A percentile compares a stretch with the other conserved stretches of the same genome.
Conservation (phyloP, 1,140 invertebrate genomes). For the Atopsyche davidsoni region DNA sequence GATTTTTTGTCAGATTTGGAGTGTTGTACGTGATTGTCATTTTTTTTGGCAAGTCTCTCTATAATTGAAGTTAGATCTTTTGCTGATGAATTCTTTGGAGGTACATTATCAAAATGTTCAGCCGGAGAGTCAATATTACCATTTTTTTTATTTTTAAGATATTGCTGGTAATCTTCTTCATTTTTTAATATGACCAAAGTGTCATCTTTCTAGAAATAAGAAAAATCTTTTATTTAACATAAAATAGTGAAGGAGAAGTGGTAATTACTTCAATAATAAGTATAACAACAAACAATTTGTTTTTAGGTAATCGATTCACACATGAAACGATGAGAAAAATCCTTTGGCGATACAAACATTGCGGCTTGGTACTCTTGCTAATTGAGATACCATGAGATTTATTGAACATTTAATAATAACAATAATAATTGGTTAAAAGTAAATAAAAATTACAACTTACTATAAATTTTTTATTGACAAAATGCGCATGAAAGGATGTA, state of each 20-base stretch:
- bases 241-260: too few relatives aligned
- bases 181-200: slow-evolving; percentile 39
- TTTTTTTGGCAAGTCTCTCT: slow-evolving; percentile 40
- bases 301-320: too few relatives aligned
- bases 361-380: too few relatives aligned
- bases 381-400: too few relatives aligned
- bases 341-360: too few relatives aligned
- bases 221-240: too few relatives aligned
- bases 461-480: slow-evolving; percentile 41
- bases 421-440: background rate
- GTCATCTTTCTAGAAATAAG: slow-evolving; percentile 38
- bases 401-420: too few relatives aligned
- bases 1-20: slow-evolving; percentile 22
- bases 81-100: slow-evolving; percentile 40
- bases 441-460: slow-evolving; percentile 43
- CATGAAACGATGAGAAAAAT: too few relatives aligned
- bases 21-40: slow-evolving; percentile 31
- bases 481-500: slow-evolving; percentile 39
- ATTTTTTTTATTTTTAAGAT: slow-evolving; percentile 32
- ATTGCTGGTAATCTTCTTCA: slow-evolving; percentile 41
- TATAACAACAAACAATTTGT: too few relatives aligned
- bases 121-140: slow-evolving; percentile 14
- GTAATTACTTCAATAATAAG: too few relatives aligned
- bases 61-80: slow-evolving; percentile 55
- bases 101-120: background rate